Evolutionary conservation across 2,888 invertebrate species (phyloP), one percentile per base, ranked within the genome.

Genomic region (Polydrusus tereticollis): DNA sequence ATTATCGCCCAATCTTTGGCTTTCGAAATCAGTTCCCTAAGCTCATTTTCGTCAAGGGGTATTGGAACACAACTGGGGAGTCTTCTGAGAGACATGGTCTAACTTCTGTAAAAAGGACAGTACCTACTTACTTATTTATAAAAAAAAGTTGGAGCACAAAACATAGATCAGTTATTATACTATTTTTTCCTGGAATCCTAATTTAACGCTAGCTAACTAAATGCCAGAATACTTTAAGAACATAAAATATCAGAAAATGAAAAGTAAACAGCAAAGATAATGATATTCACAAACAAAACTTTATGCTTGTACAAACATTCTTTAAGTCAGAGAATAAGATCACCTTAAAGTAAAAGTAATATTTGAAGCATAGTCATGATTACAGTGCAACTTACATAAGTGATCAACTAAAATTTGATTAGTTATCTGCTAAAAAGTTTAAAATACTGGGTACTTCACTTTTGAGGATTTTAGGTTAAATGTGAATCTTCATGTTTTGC

Each of bases 1-100:
- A 94, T 93, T 33, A 95, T 82, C 0, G 93, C 94, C 92, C 93
- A 95, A 83, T 95, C 94, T 83, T 93, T 94, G 0, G 93, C 91
- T 83, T 93, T 93, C 69, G 90, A 88, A 0, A 91, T 88, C 29
- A 94, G 85, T 75, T 91, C 91, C 14, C 87, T 80, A 57, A 95
- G 86, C n/a, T 88, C 85, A 68, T 90, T 88, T 16, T 89, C 86
- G 0, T 90, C 87, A 69, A 95, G 82, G 1, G 94, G 93, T 74
- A 94, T 78, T 3, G 90, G 86, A 69, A 95, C 82, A 81, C 90
- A 90, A n/a, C 89, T 86, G 18, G 89, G 85, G 68, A 92, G 69
- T 41, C 60, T 62, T 63, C 47, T 64, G 5, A 64, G 10, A 5
- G 68, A 52, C 64, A 70, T 70, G 41, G 33, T 43, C 21, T 58